Evolutionary conservation across 2,888 invertebrate genomes (phyloP), one percentile per base, ranked within the genome.

Genomic region (Clitarchus hookeri): DNA sequence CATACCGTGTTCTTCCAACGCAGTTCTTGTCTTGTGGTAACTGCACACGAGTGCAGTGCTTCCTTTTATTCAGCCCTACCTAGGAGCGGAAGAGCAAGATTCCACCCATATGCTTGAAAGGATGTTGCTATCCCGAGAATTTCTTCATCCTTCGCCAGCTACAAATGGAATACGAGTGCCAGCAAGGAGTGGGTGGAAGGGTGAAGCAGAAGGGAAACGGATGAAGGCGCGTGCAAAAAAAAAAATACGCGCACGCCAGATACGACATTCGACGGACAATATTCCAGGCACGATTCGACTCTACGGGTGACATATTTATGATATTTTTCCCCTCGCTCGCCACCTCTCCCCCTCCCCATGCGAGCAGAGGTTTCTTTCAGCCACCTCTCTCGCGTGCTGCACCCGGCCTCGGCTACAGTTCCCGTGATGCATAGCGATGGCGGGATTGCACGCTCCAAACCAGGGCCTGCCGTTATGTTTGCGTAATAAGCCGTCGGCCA

Each of bases 211-310:
- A 19, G 65, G n/a, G n/a, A n/a, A 65, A 65, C 65, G 65, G n/a
- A 65, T 65, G 65, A 65, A 65, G 65, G 65, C 2, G 23, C 65
- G 65, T n/a, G n/a, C 65, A 65, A 65, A 65, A 65, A 65, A n/a
- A n/a, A 65, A 65, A 65, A 23, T 65, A 19, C 65, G 65, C n/a
- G 65, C 65, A 19, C 65, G n/a, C 65, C 65, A 65, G 65, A 65
- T 65, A 65, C n/a, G 65, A 65, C 65, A n/a, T 65, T 65, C 65
- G 65, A 65, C 65, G 19, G 65, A 65, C 65, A 65, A 65, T 65
- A 65, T 65, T 65, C 65, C 65, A n/a, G n/a, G 65, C 65, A 65
- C 65, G 65, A 65, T 65, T 65, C 65, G 65, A 65, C 65, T 65
- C 65, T 65, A 65, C 65, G 65, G 65, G 23, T 65, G 65, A 65